Base-by-base conservation (phyloP, 2,797 vertebrate genomes). In the Coendou prehensilis region DNA sequence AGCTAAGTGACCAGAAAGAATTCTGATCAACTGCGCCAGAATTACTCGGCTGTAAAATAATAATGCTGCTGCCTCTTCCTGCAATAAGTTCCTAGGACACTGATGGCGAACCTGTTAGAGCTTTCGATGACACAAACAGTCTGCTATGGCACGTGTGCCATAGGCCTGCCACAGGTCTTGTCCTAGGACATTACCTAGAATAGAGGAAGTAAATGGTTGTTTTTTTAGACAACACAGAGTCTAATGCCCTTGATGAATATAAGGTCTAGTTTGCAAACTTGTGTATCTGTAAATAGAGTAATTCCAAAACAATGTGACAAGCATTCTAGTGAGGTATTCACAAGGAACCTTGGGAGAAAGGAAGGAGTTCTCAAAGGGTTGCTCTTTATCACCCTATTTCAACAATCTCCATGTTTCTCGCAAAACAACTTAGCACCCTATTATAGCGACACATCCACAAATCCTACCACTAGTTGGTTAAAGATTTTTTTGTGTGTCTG, bases 281-380 rank as follows among this genome's bases (percentile, higher is more conserved):
- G 0, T 20, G 63, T 28, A 22, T 30, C 54, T 54, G 26, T 20
- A 37, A 79, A 47, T 6, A 47, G 13, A 50, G 73, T 28, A 56
- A 45, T 52, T 61, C 37, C 9, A 76, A 87, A 79, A 26, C 28
- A 11, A 26, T 1, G 6, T 33, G 56, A 1, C 9, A 23, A 33
- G 33, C 22, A 30, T 18, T 37, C 41, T 37, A 41, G 30, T 37
- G 76, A 83, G 47, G 14, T 18, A 37, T 20, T 90, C 41, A 73
- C 22, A 64, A 50, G 22, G 54, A 89, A 4, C 17, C 13, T 6
- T 4, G 6, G 73, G 52, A 28, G 3, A 26, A 6, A 0, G 0
- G 30, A 75, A 56, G n/a, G 37, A 54, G 37, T 54, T 80, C 78
- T 37, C 6, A 26, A 52, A 33, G 47, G 6, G 37, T 13, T n/a